Percentiles rank a stretch among this genome's conserved stretches.
These are phyloP conservation scores for Thalassophryne amazonica DNA, from an alignment of 2,797 vertebrate genomes.

Conservation along the genomic window DNA sequence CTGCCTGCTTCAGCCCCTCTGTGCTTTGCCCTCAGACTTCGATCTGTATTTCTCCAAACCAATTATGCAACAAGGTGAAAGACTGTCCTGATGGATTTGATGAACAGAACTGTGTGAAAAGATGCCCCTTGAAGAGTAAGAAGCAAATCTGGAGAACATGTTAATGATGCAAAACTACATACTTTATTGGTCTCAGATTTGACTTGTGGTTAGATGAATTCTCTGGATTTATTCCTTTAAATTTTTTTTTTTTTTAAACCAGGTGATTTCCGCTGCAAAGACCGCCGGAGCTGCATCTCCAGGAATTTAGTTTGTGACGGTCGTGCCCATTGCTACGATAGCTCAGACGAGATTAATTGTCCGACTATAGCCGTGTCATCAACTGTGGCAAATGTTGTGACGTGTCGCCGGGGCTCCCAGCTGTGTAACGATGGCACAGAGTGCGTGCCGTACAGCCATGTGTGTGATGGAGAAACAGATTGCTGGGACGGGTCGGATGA, in stretches of 20 bases:
- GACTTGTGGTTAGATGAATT: too few species aligned
- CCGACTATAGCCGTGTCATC: not conserved
- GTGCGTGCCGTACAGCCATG: constrained; percentile 74
- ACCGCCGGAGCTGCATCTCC: constrained; percentile 42
- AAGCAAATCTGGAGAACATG: too few species aligned
- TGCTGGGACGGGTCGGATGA: constrained; percentile 87
- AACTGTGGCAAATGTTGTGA: not conserved
- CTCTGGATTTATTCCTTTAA: not conserved
- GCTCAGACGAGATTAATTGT: constrained; percentile 71
- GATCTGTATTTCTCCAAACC: constrained; percentile 73
- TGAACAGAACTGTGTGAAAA: constrained; percentile 68
- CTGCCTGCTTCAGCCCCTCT: constrained; percentile 57
- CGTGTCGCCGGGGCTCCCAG: constrained; percentile 63
- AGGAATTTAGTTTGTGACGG: constrained; percentile 62
- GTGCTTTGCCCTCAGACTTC: constrained; percentile 66
- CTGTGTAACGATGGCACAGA: constrained; percentile 71
- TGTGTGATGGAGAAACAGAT: constrained; percentile 85
- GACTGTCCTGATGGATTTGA: constrained; percentile 86
- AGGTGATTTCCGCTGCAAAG: not conserved
- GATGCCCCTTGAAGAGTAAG: constrained; percentile 48
- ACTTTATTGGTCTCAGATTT: too few species aligned
- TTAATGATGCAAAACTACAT: too few species aligned
- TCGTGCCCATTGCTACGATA: constrained; percentile 56
- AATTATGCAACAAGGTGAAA: constrained; percentile 74
- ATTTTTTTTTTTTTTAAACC: not conserved